Base-by-base conservation (phyloP, 2,797 vertebrate species). In the Thamnophis elegans region DNA sequence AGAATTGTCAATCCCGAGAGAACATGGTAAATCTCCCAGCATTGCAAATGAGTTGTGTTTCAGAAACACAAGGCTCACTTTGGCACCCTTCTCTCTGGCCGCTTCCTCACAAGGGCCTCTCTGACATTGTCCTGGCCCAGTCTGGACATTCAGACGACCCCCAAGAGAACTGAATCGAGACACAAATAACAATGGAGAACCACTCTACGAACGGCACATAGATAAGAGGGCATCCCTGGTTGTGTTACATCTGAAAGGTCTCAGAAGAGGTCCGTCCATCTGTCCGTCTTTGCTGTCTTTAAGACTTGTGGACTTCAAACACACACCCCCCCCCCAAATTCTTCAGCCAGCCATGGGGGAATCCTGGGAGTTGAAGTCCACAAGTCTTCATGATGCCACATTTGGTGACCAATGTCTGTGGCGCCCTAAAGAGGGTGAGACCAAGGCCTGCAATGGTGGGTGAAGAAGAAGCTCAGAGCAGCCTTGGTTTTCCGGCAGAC, bases 81-180 rank as follows among this genome's bases (percentile, higher is more conserved):
- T 68, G 73, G 32, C 36, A 18, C 18, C n/a, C 14, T 18, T 78
- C 32, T 42, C 42, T 78, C 95, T 56, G 89, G 82, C 96, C 94
- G 94, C 28, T 1, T 91, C 92, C 0, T 90, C 90, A 18, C 85
- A 58, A 0, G 5, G 16, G 78, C 85, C 85, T 55, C 94, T 93
- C 94, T 94, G 95, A 90, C 88, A 94, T 93, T 82, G 0, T 95
- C 92, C 55, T 0, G 9, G 78, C 11, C 3, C n/a, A 1, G 65
- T 58, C 92, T 53, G 88, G 78, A 92, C 53, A 88, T 10, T 8
- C n/a, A 58, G 65, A 56, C 89, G 90, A 54, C 32, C 89, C 94
- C 92, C 78, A 28, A 12, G 53, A 0, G n/a, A 32, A 32, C 32
- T 68, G 65, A 68, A 32, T 16, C n/a, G 65, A n/a, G 62, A n/a